Evolutionary conservation across 1,140 invertebrate genomes (phyloP).

Genomic region (Reticulitermes speratus): DNA sequence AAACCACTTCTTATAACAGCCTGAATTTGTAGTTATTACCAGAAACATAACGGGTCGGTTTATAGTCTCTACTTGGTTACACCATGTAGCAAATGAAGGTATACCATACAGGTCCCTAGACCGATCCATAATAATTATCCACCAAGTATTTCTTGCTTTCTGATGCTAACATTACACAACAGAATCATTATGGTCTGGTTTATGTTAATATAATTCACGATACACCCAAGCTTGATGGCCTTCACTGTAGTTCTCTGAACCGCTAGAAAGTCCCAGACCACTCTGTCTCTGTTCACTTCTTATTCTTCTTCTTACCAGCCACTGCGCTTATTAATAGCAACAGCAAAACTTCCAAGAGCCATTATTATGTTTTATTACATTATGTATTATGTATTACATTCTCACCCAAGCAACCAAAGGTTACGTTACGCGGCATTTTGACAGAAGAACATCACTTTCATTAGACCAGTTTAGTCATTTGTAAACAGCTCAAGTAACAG

Average conservation of each 20-base stretch:
- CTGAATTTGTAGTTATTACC: no score
- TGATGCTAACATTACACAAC: background rate
- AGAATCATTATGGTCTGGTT: background rate
- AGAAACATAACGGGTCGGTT: no score
- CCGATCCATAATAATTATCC: background rate
- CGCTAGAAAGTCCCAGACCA: background rate
- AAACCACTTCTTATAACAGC: no score
- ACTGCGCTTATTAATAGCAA: background rate
- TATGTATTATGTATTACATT: background rate
- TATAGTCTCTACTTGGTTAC: no score
- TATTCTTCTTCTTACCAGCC: background rate
- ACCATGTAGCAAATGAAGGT: no score
- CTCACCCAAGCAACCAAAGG: background rate
- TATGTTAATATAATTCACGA: background rate
- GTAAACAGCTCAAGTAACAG: no score
- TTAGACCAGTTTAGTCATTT: no score
- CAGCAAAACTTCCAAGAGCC: background rate
- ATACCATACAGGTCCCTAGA: background rate
- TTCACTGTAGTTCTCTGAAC: background rate
- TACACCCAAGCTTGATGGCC: background rate
- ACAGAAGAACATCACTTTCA: no score
- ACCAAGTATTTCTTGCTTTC: background rate
- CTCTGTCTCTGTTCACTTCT: background rate
- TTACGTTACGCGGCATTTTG: no score
- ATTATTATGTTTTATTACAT: background rate